Conservation (phyloP, 2,797 vertebrate species). For the Phyllotis vaccarum region DNA sequence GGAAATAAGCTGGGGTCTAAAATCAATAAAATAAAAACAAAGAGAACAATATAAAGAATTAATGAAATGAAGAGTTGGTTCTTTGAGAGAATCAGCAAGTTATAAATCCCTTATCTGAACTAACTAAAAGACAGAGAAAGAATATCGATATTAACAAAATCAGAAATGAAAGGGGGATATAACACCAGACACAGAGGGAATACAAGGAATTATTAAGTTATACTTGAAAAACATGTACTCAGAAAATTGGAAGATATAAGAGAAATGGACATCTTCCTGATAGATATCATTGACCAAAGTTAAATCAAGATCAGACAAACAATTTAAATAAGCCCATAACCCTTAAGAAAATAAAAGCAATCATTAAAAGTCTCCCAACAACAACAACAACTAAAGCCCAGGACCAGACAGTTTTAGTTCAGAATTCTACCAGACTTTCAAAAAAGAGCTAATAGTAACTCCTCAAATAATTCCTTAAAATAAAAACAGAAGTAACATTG, state of each 20-base stretch:
- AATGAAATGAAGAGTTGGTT: not conserved
- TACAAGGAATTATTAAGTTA: not conserved
- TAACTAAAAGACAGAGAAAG: not conserved
- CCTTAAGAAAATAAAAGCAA: not conserved
- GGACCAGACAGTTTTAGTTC: not conserved
- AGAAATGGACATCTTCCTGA: not conserved
- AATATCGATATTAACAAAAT: not conserved
- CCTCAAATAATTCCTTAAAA: not conserved
- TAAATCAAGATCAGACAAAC: not conserved
- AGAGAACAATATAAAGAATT: not conserved
- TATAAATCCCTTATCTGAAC: not conserved
- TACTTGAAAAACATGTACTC: not conserved
- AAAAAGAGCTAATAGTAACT: not conserved
- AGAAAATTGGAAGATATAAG: not conserved
- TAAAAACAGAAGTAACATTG: not conserved
- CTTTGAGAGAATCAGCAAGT: not conserved
- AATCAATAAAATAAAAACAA: not conserved
- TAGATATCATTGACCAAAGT: not conserved
- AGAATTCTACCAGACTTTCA: not conserved
- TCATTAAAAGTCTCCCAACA: not conserved
- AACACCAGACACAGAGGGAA: not conserved
- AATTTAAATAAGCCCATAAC: not conserved
- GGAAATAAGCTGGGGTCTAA: not conserved
- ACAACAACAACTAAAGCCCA: not conserved
- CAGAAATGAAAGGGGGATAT: not conserved